phyloP scores from a whole-genome alignment of 2,113 vertebrate genomes.

The Datnioides undecimradiatus region DNA sequence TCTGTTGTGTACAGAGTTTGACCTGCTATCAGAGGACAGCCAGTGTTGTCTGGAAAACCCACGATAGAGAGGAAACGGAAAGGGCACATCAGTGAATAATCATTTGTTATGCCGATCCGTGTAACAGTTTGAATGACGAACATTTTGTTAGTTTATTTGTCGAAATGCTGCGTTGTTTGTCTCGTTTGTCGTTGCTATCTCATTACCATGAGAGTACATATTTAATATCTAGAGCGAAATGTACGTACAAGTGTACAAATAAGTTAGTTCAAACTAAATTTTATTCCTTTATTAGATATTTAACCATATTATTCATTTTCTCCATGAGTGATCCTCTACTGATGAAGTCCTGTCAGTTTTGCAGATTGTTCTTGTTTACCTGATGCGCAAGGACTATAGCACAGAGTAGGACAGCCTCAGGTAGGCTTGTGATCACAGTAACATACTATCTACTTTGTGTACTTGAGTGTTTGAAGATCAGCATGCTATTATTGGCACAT shows the following conservation, averaged over 20 bases:
- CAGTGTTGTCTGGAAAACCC: constrained; percentile 2
- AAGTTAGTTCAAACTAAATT: constrained; percentile 8
- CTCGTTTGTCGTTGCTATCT: background rate
- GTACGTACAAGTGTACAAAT: background rate
- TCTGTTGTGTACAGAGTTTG: constrained; percentile 52
- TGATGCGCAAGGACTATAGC: constrained; percentile 51
- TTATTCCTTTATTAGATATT: constrained; percentile 5
- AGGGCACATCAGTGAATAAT: constrained; percentile 5
- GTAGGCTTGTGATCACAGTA: constrained; percentile 26
- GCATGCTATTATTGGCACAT: constrained; percentile 10
- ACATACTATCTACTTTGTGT: background rate
- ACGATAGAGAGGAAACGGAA: constrained; percentile 13
- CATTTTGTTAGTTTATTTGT: background rate
- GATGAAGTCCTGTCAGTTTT: constrained; percentile 47
- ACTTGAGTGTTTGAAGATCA: constrained; percentile 30
- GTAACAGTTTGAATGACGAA: background rate
- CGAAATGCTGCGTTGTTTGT: background rate
- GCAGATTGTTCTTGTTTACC: constrained; percentile 59
- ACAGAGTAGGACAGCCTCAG: constrained; percentile 33
- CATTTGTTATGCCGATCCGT: background rate
- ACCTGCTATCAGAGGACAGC: constrained; percentile 32
- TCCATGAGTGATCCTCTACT: constrained; percentile 25
- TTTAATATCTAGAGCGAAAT: background rate
- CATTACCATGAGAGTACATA: background rate
- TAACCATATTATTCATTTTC: constrained; percentile 12